Conservation (phyloP, 2,797 vertebrate genomes). For the Kryptopterus vitreolus region DNA sequence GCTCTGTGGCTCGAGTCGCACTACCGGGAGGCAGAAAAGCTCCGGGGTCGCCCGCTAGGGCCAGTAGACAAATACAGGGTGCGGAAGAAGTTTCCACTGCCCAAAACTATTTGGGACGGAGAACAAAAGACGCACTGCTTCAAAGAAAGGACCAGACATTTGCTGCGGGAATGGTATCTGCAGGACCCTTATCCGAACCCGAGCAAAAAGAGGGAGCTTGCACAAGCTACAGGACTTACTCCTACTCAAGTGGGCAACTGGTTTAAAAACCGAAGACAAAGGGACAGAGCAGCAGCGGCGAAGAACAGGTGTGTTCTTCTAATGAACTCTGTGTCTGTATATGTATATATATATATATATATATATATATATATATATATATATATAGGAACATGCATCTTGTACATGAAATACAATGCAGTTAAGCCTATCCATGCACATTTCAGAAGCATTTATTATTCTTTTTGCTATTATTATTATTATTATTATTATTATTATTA, state of each 20-base stretch:
- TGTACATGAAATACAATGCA: neutral
- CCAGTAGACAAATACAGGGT: conserved; percentile 99
- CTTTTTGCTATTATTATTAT: neutral
- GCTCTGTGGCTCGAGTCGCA: conserved; percentile 97
- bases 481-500: neutral
- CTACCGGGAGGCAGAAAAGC: conserved; percentile 98
- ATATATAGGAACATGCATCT: neutral
- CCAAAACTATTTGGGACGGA: conserved; percentile 98
- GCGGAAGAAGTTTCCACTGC: conserved; percentile 98
- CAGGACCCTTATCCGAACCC: conserved; percentile 98
- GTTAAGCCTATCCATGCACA: neutral
- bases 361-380: too few relatives aligned
- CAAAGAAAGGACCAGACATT: conserved; percentile 96
- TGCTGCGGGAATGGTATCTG: conserved; percentile 98
- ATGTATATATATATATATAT: too few relatives aligned
- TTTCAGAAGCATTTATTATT: neutral
- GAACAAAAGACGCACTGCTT: conserved; percentile 99
- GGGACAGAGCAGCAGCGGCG: conserved; percentile 95
- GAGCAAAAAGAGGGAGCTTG: conserved; percentile 97
- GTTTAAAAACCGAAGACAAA: conserved; percentile 99
- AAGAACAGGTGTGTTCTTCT: conserved; percentile 89
- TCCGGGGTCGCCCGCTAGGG: conserved; percentile 92
- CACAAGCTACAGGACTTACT: conserved; percentile 98
- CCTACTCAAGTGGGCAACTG: conserved; percentile 99
- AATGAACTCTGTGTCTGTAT: neutral